Base-by-base conservation (phyloP, 2,113 vertebrate species). In the Pimephales promelas region DNA sequence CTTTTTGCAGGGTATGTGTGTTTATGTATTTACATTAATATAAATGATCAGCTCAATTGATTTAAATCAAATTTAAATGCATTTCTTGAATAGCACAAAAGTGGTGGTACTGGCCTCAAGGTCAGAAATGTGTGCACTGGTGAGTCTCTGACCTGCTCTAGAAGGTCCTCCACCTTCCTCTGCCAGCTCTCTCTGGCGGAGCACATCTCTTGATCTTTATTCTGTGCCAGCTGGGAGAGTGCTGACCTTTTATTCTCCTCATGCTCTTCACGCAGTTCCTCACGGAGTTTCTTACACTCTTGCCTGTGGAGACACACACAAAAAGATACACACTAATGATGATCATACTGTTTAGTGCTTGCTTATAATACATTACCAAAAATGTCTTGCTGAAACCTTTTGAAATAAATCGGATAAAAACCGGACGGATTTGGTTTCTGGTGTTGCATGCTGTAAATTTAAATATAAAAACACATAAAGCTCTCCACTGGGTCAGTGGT, bases 91-190 rank as follows among this genome's bases (percentile, higher is more conserved):
- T 20, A 45, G 68, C 68, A 71, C 68, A 43, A 45, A 24, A 11
- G 11, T 16, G 20, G n/a, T 34, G 6, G 28, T 16, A 75, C 14
- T 14, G 2, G 22, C 61, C 20, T 71, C 40, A 71, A 43, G 10
- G 43, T 71, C 16, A 36, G 64, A 10, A 36, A 20, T 22, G 86
- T 52, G 47, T 62, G 8, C 10, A 47, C 57, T 57, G 5, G n/a
- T 45, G 49, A 43, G 16, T 80, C 76, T 40, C 56, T 61, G 86
- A 99, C 98, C 97, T 99, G 98, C 88, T 97, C 97, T 89, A 99
- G 93, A 77, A 99, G 96, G 92, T 99, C 98, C 92, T 99, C 97
- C n/a, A 99, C 96, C 88, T 98, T 98, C 90, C 97, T 96, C 92
- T 99, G 98, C 97, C 98, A 99, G 84, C 95, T 95, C 88, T 98